Percentiles rank a stretch among this genome's conserved stretches.
These are phyloP conservation scores for Asbolus verrucosus DNA, from an alignment of 1,140 invertebrate genomes.

Conservation along the genomic window DNA sequence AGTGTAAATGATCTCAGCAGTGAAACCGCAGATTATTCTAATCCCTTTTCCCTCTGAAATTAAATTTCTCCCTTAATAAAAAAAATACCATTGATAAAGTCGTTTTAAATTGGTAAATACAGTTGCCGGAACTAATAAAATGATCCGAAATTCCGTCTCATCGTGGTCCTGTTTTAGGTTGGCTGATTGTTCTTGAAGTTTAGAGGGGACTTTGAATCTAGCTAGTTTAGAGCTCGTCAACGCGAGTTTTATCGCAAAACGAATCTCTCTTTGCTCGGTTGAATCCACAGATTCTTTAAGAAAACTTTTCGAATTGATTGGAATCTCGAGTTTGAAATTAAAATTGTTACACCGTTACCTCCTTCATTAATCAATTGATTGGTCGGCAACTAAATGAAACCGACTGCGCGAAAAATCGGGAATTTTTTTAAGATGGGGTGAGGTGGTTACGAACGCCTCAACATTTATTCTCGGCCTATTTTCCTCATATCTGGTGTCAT, in stretches of 20 bases:
- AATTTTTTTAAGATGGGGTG: background rate
- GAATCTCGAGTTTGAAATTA: conserved; percentile 32
- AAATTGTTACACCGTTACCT: conserved; percentile 34
- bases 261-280: conserved; percentile 14
- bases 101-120: conserved; percentile 21
- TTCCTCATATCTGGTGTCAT: too few relatives aligned
- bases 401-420: background rate
- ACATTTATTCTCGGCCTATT: too few relatives aligned
- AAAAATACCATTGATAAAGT: background rate
- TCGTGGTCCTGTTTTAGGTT: background rate
- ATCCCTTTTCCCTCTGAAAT: background rate
- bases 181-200: conserved; percentile 7
- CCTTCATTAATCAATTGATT: conserved; percentile 19
- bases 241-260: conserved; percentile 9
- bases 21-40: conserved; percentile 4
- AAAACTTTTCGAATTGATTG: conserved; percentile 34
- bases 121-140: conserved; percentile 16
- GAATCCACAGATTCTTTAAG: conserved; percentile 7
- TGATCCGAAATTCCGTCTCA: conserved; percentile 16
- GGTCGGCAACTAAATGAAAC: background rate
- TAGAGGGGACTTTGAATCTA: conserved; percentile 1
- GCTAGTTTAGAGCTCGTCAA: conserved; percentile 9
- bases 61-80: conserved; percentile 11
- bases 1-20: too few relatives aligned
- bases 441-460: too few relatives aligned